phyloP scores from a whole-genome alignment of 2,113 vertebrate species.

The Pithys albifrons region DNA sequence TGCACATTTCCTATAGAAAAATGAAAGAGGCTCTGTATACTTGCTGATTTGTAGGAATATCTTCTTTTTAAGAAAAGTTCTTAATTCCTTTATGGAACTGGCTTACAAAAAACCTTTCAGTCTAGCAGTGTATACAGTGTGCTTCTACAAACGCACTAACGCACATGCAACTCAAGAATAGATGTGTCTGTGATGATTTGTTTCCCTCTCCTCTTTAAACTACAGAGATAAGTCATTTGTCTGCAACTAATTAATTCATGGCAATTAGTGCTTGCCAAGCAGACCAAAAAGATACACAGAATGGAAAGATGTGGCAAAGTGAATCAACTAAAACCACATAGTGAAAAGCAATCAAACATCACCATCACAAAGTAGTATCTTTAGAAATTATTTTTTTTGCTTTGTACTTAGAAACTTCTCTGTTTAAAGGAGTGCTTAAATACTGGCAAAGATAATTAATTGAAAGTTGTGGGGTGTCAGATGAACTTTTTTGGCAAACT shows the following conservation, averaged over 20 bases:
- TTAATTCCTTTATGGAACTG: not conserved
- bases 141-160: not conserved
- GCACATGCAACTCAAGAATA: not conserved
- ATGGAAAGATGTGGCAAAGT: not conserved
- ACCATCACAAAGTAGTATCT: not conserved
- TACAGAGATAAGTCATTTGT: not conserved
- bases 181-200: not conserved
- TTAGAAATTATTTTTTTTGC: not conserved
- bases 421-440: not conserved
- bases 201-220: not conserved
- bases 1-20: not conserved
- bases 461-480: not conserved
- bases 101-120: not conserved
- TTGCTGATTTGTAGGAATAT: not conserved
- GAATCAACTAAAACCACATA: not conserved
- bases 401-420: not conserved
- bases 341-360: not conserved
- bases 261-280: not conserved
- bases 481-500: not conserved
- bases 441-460: not conserved
- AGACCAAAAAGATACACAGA: not conserved
- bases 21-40: not conserved
- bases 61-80: not conserved
- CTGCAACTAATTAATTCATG: not conserved
- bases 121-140: fast-evolving